Conservation (phyloP, 2,888 invertebrate species). For the Scaptomyza cyrtandrae region DNA sequence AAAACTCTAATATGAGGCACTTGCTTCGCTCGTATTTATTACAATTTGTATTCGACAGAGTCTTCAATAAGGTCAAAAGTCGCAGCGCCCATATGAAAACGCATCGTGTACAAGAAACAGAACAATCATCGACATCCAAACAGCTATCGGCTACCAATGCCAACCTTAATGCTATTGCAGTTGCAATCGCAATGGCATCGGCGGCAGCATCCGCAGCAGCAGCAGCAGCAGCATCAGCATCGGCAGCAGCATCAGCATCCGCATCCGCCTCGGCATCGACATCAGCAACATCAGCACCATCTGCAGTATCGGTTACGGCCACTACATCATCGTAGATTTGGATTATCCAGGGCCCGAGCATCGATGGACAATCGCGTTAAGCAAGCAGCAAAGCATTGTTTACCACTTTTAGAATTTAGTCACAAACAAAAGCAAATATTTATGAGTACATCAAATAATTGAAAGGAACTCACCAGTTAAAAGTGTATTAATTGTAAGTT, state of each 20-base stretch:
- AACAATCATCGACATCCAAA: slow-evolving; percentile 83
- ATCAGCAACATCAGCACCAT: slow-evolving; percentile 16
- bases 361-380: slow-evolving; percentile 75
- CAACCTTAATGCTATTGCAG: slow-evolving; percentile 20
- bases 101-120: slow-evolving; percentile 95
- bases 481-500: slow-evolving; percentile 26
- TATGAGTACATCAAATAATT: not conserved
- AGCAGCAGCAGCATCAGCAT: slow-evolving; percentile 21
- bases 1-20: slow-evolving; percentile 41
- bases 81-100: slow-evolving; percentile 99
- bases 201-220: slow-evolving; percentile 25
- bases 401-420: slow-evolving; percentile 59
- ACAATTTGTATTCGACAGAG: slow-evolving; percentile 87
- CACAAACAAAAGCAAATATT: slow-evolving; percentile 7
- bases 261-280: slow-evolving; percentile 10
- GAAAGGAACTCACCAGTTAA: slow-evolving; percentile 14
- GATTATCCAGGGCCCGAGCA: slow-evolving; percentile 30
- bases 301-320: slow-evolving; percentile 22
- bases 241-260: slow-evolving; percentile 23
- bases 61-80: slow-evolving; percentile 99
- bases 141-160: slow-evolving; percentile 36
- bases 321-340: slow-evolving; percentile 41
- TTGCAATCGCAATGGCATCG: slow-evolving; percentile 26
- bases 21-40: slow-evolving; percentile 8
- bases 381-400: slow-evolving; percentile 70